These are phyloP conservation scores for Glareola pratincola DNA, from an alignment of 2,113 vertebrate genomes.

Conservation along the genomic window DNA sequence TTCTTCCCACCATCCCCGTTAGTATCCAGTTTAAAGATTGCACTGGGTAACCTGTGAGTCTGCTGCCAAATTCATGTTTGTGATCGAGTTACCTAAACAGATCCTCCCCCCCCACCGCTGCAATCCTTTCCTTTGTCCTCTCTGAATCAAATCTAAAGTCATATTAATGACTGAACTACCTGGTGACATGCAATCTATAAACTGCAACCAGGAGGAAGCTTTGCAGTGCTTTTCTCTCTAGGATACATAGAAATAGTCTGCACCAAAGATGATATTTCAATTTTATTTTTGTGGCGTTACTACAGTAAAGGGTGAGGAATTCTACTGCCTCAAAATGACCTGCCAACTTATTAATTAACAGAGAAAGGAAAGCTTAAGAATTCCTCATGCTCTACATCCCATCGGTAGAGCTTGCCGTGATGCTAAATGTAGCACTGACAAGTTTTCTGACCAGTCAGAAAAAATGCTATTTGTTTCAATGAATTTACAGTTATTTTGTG, in stretches of 20 bases:
- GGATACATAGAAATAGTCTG: not conserved
- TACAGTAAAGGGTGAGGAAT: not conserved
- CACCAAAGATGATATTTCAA: not conserved
- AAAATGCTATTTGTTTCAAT: not conserved
- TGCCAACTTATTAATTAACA: not conserved
- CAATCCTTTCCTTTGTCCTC: not conserved
- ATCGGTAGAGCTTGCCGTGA: not conserved
- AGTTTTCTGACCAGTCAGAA: not conserved
- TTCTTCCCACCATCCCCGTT: not conserved
- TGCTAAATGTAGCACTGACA: not conserved
- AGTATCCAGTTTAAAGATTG: not conserved
- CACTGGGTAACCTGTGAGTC: not conserved
- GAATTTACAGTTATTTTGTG: not conserved
- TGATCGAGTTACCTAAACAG: not conserved
- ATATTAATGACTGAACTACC: not conserved
- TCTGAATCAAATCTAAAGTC: not conserved
- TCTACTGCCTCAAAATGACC: not conserved
- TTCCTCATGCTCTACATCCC: not conserved
- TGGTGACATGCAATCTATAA: not conserved
- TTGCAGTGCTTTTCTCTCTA: not conserved
- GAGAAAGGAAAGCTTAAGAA: not conserved
- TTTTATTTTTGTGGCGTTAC: not conserved
- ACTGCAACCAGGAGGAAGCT: not conserved
- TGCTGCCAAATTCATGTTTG: not conserved
- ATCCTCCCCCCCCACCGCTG: not conserved